Percentiles rank a stretch among this genome's conserved stretches.
phyloP scores from a whole-genome alignment of 1,140 invertebrate genomes.

The Trigoniulus corallinus region DNA sequence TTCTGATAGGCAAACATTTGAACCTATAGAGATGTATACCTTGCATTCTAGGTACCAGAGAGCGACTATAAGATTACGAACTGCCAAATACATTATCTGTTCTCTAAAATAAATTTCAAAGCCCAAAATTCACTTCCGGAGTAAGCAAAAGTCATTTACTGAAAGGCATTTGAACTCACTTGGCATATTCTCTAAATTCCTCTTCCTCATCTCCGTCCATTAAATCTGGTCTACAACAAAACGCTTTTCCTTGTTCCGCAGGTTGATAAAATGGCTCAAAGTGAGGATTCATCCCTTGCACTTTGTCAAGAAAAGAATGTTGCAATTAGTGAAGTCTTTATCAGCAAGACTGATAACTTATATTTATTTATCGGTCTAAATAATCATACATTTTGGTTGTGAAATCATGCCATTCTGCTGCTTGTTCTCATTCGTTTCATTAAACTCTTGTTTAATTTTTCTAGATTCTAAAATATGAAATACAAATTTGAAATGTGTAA shows the following conservation, averaged over 20 bases:
- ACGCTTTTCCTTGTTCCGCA: slow-evolving; percentile 20
- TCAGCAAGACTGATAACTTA: not conserved
- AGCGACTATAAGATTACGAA: slow-evolving; percentile 29
- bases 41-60: slow-evolving; percentile 30
- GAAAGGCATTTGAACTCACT: too few species aligned
- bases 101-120: slow-evolving; percentile 12
- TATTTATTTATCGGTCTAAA: not conserved
- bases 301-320: not conserved
- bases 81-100: slow-evolving; percentile 27
- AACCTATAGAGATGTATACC: too few species aligned
- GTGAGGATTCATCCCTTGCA: slow-evolving; percentile 12
- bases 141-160: not conserved
- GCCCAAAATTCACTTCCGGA: not conserved
- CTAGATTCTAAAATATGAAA: too few species aligned
- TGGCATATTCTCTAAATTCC: slow-evolving; percentile 23
- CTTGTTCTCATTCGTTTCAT: too few species aligned
- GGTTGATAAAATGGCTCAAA: slow-evolving; percentile 24
- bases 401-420: not conserved
- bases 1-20: slow-evolving; percentile 8
- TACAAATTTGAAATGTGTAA: too few species aligned
- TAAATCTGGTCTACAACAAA: slow-evolving; percentile 25
- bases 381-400: not conserved
- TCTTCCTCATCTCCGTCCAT: slow-evolving; percentile 27
- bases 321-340: not conserved
- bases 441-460: too few species aligned